Evolutionary conservation across 2,113 vertebrate species (phyloP), one percentile per base, ranked within the genome.

Genomic region (Megatriorchis doriae): DNA sequence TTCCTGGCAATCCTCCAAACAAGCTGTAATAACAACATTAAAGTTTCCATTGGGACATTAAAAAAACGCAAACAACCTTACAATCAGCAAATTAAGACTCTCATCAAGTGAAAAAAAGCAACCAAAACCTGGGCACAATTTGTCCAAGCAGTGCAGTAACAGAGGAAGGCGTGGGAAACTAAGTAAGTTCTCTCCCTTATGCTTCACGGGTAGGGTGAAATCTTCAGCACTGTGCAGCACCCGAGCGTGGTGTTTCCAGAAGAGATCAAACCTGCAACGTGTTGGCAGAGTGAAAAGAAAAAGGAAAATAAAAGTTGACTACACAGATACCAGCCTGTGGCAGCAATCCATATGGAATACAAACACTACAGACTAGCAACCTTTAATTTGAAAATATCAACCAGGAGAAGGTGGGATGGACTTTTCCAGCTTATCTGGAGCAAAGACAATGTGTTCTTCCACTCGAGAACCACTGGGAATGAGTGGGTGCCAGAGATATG

Each of bases 361-460:
- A 4, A 72, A 68, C 12, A 6, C 31, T 38, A 47, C 13, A 81
- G 42, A 70, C 11, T 50, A 75, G 12, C 23, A 81, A 31, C 7
- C 14, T 84, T 86, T 84, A 50, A 45, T 77, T 87, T 59, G 8
- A 87, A 91, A 95, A 43, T 58, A 82, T 53, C 65, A 68, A 38
- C 16, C 5, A 40, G 23, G 6, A 82, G 6, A 53, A 16, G 26
- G 13, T 86, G 8, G 40, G 19, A 43, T 6, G 23, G 66, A 86
- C 27, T 58, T 90, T 71, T 61, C 40, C 21, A 53, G 18, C 34
- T 86, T 65, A 42, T 79, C 31, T 83, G n/a, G 29, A 81, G 23
- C 31, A 78, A 86, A 77, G 45, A 43, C 32, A 59, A 32, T n/a
- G 45, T 53, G 53, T 43, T 88, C 47, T 89, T 95, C 82, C 26